Base-by-base conservation (phyloP, 2,113 vertebrate genomes). In the Pseudorhombus dupliciocellatus region DNA sequence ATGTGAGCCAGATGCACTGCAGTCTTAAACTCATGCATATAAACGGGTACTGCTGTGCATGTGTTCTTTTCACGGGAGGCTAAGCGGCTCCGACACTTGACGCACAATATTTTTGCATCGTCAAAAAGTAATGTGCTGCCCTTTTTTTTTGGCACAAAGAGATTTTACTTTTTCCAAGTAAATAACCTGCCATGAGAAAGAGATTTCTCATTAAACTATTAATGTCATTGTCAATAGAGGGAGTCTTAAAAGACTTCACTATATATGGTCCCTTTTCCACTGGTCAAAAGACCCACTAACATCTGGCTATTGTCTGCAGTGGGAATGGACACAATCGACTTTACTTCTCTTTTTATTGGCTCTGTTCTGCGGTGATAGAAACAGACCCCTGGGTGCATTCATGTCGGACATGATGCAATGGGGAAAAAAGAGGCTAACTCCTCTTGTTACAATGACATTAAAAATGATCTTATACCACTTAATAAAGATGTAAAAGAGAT, bases 1-100 rank as follows among this genome's bases (percentile, higher is more conserved):
- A 92, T 90, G 82, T 37, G 64, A 75, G 79, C 81, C 89, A 89
- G 91, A 87, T 88, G 87, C 80, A 79, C 31, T 79, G 66, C 67
- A 26, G 61, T 83, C 61, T 71, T 61, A 68, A 69, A 77, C 57
- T 78, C 70, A 70, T 52, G 62, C 75, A 80, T 26, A 59, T 48
- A 71, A 73, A 84, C 10, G 15, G 71, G 73, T 20, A 55, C 22
- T 22, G 26, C 62, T 74, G 4, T 42, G 50, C 53, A 24, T 61
- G 34, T 18, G 40, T 24, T 34, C 5, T 42, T 12, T 77, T 72
- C 51, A 48, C 40, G 24, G 26, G 12, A 65, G 56, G 63, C 48
- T 34, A 76, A 51, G 40, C 44, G 24, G 21, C 15, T 66, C 62
- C 57, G 40, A 28, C 37, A 53, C 40, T 66, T 46, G 12, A 67